These are phyloP conservation scores for Alosa alosa DNA, from an alignment of 2,113 vertebrate species.

Conservation along the genomic window DNA sequence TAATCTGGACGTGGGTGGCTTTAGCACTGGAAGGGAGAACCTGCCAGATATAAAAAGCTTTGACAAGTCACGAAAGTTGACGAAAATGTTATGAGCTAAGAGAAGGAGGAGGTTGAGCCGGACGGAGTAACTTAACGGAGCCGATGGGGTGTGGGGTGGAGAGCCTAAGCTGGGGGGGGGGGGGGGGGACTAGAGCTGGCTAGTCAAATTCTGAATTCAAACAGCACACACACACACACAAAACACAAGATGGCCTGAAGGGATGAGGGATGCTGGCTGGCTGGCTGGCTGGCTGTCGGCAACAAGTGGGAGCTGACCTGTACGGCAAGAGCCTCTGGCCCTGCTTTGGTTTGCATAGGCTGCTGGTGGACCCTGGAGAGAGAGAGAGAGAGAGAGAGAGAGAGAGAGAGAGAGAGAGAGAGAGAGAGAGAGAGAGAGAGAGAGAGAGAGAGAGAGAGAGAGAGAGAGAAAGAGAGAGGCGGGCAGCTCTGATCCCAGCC, in stretches of 20 bases:
- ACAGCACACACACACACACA: not conserved
- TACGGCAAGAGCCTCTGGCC: not conserved
- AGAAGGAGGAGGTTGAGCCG: not conserved
- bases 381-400: not conserved
- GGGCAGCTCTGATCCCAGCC: not conserved
- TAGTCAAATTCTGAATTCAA: not conserved
- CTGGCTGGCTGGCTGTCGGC: not conserved
- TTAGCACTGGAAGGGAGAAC: not conserved
- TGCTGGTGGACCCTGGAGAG: not conserved
- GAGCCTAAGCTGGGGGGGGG: not conserved
- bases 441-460: not conserved
- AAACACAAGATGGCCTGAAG: not conserved
- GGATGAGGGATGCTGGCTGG: not conserved
- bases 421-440: not conserved
- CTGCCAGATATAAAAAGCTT: conserved; percentile 6
- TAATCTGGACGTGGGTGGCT: not conserved
- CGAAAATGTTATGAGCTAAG: not conserved
- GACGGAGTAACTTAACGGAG: not conserved
- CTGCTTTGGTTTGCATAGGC: not conserved
- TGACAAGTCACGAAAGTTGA: not conserved
- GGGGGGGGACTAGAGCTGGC: not conserved
- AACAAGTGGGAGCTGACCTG: conserved; percentile 6
- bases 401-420: not conserved
- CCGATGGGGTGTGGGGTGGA: not conserved
- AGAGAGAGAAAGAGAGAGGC: not conserved